Conservation (phyloP, 2,888 invertebrate species). For the Dicycla oo region DNA sequence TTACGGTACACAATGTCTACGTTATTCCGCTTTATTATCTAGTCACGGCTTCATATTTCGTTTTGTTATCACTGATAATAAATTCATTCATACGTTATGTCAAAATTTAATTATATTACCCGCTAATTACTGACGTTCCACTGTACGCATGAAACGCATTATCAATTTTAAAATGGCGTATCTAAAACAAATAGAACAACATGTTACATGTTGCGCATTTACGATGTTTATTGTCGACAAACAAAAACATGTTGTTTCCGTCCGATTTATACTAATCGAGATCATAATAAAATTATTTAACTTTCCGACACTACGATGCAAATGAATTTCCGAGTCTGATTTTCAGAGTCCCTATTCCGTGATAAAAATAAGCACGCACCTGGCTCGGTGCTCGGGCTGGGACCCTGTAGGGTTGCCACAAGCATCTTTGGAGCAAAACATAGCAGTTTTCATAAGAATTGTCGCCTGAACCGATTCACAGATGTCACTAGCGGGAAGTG, state of each 20-base stretch:
- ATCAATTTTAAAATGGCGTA: conserved; percentile 37
- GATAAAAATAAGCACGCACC: conserved; percentile 78
- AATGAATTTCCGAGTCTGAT: conserved; percentile 76
- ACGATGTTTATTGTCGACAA: conserved; percentile 23
- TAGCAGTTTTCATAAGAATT: conserved; percentile 72
- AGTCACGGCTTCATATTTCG: conserved; percentile 39
- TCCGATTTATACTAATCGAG: conserved; percentile 53
- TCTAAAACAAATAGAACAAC: conserved; percentile 37
- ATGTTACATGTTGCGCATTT: conserved; percentile 47
- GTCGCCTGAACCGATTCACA: conserved; percentile 72
- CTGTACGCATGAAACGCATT: conserved; percentile 21
- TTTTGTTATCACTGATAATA: conserved; percentile 48
- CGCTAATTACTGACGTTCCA: conserved; percentile 37
- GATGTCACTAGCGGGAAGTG: conserved; percentile 71
- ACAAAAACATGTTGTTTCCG: conserved; percentile 51
- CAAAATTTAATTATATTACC: conserved; percentile 31
- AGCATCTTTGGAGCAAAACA: conserved; percentile 75
- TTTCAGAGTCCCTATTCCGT: conserved; percentile 76
- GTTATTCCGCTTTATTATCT: conserved; percentile 25
- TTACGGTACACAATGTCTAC: conserved; percentile 26
- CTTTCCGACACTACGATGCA: conserved; percentile 62
- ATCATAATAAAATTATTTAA: conserved; percentile 61
- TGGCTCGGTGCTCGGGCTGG: conserved; percentile 67
- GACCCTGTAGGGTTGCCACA: conserved; percentile 67
- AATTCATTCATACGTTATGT: conserved; percentile 34